These are phyloP conservation scores for Iselma pallidipennis DNA, from an alignment of 2,888 invertebrate genomes.

Conservation along the genomic window DNA sequence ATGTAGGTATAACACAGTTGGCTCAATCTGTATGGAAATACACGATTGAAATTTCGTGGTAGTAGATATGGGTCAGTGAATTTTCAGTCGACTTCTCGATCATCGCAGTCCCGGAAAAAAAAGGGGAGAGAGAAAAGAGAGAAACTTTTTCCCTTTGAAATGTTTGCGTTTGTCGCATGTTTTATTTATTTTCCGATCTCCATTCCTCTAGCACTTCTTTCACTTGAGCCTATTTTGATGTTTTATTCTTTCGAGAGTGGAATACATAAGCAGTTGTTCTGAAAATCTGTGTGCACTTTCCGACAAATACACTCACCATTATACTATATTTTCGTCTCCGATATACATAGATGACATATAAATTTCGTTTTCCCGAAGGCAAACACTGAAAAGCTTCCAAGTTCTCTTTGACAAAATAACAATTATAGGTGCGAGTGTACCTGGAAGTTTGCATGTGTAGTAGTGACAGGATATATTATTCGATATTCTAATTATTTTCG, in stretches of 20 bases:
- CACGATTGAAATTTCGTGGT: neutral
- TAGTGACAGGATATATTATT: no score
- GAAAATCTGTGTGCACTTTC: constrained; percentile 21
- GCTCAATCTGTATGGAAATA: neutral
- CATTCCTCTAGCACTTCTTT: constrained; percentile 23
- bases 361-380: neutral
- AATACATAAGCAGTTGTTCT: constrained; percentile 22
- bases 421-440: neutral
- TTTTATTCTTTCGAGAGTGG: constrained; percentile 38
- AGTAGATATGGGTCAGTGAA: constrained; percentile 24
- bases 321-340: neutral
- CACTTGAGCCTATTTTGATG: constrained; percentile 43
- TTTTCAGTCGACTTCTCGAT: constrained; percentile 1
- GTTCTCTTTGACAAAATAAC: no score
- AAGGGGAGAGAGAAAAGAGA: neutral
- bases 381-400: neutral
- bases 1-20: neutral
- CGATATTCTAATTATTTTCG: neutral
- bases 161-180: constrained; percentile 49
- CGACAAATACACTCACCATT: constrained; percentile 17
- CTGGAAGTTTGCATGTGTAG: no score
- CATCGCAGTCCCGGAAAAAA: neutral
- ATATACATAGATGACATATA: neutral
- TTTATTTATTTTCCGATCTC: constrained; percentile 46
- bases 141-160: constrained; percentile 42